Evolutionary conservation across 2,888 invertebrate species (phyloP).

Genomic region (Philereme vetulata): DNA sequence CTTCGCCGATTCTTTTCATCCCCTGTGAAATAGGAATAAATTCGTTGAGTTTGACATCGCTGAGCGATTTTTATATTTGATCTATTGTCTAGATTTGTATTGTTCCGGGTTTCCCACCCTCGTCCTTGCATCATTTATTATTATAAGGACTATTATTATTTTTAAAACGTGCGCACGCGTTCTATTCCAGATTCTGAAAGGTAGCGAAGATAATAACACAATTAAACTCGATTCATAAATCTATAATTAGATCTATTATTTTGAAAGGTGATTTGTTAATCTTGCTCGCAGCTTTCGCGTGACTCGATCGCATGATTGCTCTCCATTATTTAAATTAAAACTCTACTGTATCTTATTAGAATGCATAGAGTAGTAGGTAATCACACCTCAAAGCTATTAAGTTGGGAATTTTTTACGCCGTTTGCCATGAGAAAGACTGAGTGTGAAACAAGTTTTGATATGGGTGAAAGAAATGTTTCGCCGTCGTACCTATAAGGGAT

Average conservation of each 20-base stretch:
- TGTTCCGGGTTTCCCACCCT: conserved; percentile 20
- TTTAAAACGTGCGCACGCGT: conserved; percentile 2
- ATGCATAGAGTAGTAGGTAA: conserved; percentile 67
- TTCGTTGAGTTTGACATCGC: conserved; percentile 24
- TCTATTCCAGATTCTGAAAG: background rate
- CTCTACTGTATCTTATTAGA: conserved; percentile 37
- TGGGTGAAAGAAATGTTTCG: conserved; percentile 65
- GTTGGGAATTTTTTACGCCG: conserved; percentile 68
- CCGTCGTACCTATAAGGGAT: conserved; percentile 66
- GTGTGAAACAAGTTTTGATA: conserved; percentile 66
- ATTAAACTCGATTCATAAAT: conserved; percentile 13
- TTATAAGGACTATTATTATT: conserved; percentile 3
- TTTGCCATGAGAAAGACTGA: conserved; percentile 63
- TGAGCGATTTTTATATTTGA: conserved; percentile 30
- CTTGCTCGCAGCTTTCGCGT: conserved; percentile 31
- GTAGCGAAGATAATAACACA: conserved; percentile 17
- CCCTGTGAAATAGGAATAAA: conserved; percentile 50
- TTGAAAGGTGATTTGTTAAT: conserved; percentile 23
- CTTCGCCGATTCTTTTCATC: conserved; percentile 59
- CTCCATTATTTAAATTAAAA: conserved; percentile 37
- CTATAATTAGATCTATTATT: conserved; percentile 17
- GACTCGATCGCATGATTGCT: conserved; percentile 37
- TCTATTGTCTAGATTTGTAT: conserved; percentile 19
- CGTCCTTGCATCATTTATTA: conserved; percentile 11
- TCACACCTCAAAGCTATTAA: conserved; percentile 75